phyloP scores from a whole-genome alignment of 1,140 invertebrate genomes.

The Zaprionus gabonicus region DNA sequence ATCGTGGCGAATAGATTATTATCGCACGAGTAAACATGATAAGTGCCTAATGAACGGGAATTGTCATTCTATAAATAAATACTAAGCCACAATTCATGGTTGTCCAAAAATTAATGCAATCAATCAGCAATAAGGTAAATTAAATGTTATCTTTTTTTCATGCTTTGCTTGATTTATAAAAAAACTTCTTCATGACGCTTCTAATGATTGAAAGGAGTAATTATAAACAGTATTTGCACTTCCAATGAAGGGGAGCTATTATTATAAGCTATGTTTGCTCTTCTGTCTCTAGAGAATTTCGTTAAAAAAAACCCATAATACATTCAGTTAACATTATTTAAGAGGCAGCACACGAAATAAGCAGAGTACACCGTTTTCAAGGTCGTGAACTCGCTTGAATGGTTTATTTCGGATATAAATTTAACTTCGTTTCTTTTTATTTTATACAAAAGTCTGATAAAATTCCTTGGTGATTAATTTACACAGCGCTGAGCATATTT shows the following conservation, averaged over 20 bases:
- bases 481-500: not conserved
- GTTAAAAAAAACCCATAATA: not conserved
- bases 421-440: not conserved
- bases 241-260: not conserved
- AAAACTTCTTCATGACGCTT: not conserved
- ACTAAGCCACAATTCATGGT: not conserved
- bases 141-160: not conserved
- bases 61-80: slow-evolving; percentile 5
- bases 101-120: not conserved
- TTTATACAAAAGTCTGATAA: not conserved
- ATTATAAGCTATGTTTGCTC: not conserved
- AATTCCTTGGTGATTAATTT: not conserved
- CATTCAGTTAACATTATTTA: not conserved
- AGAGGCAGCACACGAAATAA: not conserved
- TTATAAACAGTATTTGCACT: not conserved
- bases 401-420: not conserved
- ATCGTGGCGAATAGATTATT: not conserved
- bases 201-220: not conserved
- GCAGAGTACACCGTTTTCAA: not conserved
- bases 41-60: not conserved
- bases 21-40: not conserved
- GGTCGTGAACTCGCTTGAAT: not conserved
- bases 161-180: not conserved
- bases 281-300: not conserved
- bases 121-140: not conserved